A percentile compares a stretch with the other conserved stretches of the same genome.
Evolutionary conservation across 2,797 vertebrate species (phyloP).

Genomic region (Tenualosa ilisha): DNA sequence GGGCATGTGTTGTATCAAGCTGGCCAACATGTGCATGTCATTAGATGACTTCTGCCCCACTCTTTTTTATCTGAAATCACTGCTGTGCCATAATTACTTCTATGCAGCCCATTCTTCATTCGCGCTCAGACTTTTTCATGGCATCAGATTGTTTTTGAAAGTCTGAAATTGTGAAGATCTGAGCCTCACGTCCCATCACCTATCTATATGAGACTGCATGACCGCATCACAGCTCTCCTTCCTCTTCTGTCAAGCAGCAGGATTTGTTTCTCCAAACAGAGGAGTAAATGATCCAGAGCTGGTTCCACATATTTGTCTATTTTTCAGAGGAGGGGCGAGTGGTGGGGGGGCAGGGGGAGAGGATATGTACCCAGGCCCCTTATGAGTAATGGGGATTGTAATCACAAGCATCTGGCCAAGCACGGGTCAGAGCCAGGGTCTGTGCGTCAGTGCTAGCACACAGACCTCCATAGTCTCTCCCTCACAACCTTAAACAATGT

Average conservation of each 20-base stretch:
- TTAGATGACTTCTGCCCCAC: conserved; percentile 26
- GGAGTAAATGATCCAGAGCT: conserved; percentile 49
- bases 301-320: conserved; percentile 34
- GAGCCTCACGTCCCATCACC: not conserved
- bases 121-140: conserved; percentile 32
- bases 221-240: not conserved
- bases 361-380: conserved; percentile 36
- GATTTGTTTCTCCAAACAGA: conserved; percentile 55
- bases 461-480: conserved; percentile 64
- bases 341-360: conserved; percentile 32
- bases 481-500: conserved; percentile 61
- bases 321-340: not conserved
- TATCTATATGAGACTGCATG: conserved; percentile 16
- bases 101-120: conserved; percentile 25
- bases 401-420: conserved; percentile 73
- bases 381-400: conserved; percentile 70
- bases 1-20: conserved; percentile 37
- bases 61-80: conserved; percentile 34
- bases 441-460: conserved; percentile 65
- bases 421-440: conserved; percentile 68
- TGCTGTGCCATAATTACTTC: conserved; percentile 22
- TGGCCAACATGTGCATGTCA: conserved; percentile 38
- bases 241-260: not conserved
- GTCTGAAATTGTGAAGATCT: not conserved
- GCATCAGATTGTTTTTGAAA: not conserved